Evolutionary conservation across 2,888 invertebrate species (phyloP).

Genomic region (Noctua fimbriata): DNA sequence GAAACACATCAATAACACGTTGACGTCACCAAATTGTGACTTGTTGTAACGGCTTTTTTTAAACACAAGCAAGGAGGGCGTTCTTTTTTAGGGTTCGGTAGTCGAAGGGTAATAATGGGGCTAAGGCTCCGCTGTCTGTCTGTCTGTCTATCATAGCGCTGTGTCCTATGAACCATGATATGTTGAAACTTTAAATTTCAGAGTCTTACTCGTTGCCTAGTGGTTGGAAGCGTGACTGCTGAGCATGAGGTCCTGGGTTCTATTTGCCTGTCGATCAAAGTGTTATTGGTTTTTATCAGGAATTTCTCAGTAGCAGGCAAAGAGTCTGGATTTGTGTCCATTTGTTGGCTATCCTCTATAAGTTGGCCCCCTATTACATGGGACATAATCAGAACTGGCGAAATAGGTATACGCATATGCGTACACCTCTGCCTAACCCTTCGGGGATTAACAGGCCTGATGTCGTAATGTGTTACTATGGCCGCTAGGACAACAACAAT

Average conservation of each 20-base stretch:
- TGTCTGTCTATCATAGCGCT: background rate
- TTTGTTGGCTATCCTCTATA: background rate
- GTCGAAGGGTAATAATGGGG: background rate
- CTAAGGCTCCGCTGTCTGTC: background rate
- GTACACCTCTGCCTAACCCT: background rate
- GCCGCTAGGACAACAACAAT: background rate
- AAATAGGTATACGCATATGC: too few relatives aligned
- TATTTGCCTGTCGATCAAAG: background rate
- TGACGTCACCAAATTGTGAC: conserved; percentile 62
- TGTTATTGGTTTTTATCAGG: background rate
- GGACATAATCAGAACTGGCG: background rate
- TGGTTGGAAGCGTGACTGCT: background rate
- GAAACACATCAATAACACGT: conserved; percentile 58
- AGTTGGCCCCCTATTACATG: background rate
- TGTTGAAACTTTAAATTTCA: background rate
- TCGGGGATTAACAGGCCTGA: background rate
- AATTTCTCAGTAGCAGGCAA: background rate
- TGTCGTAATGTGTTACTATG: background rate
- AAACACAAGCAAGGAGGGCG: conserved; percentile 54
- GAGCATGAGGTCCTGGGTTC: background rate
- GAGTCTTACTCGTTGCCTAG: background rate
- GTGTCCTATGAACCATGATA: background rate
- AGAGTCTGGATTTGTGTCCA: background rate
- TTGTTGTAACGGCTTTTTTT: conserved; percentile 63
- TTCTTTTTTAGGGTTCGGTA: conserved; percentile 42